phyloP scores from a whole-genome alignment of 2,113 vertebrate species.

The Psettodes erumei region DNA sequence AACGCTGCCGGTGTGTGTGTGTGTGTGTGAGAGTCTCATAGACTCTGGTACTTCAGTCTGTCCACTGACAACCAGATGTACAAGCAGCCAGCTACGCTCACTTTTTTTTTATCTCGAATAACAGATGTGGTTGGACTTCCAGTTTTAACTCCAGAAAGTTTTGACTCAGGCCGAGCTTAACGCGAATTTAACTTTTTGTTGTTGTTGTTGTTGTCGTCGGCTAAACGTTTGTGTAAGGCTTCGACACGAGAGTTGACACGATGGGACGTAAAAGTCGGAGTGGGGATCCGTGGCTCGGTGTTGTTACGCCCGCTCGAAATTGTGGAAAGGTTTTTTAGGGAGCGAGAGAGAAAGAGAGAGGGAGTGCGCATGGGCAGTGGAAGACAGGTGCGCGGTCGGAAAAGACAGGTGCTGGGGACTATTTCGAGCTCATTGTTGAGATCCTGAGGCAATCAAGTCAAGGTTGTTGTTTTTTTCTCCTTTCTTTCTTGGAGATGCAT shows the following conservation, averaged over 20 bases:
- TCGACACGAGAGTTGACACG: not conserved
- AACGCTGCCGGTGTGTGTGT: constrained; percentile 1
- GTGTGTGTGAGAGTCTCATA: not conserved
- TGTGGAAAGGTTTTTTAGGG: constrained; percentile 35
- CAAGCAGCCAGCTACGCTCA: not conserved
- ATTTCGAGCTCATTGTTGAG: constrained; percentile 79
- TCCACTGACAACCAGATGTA: not conserved
- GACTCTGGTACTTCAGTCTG: constrained; percentile 1
- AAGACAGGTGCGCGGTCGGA: constrained; percentile 89
- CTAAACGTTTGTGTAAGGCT: not conserved
- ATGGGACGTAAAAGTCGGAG: not conserved
- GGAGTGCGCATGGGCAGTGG: constrained; percentile 79
- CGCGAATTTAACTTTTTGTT: not conserved
- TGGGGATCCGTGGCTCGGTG: not conserved
- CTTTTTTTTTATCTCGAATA: not conserved
- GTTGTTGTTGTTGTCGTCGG: not conserved
- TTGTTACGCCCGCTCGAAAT: constrained; percentile 47
- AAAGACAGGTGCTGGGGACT: constrained; percentile 90
- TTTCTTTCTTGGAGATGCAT: constrained; percentile 50
- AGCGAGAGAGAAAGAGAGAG: constrained; percentile 16
- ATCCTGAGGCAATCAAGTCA: constrained; percentile 62
- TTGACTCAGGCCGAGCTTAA: not conserved
- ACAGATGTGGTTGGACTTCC: not conserved
- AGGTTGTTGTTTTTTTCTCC: too few relatives aligned
- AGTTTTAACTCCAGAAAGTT: constrained; percentile 1